These are phyloP conservation scores for Hypena proboscidalis DNA, from an alignment of 2,888 invertebrate species.

Conservation along the genomic window DNA sequence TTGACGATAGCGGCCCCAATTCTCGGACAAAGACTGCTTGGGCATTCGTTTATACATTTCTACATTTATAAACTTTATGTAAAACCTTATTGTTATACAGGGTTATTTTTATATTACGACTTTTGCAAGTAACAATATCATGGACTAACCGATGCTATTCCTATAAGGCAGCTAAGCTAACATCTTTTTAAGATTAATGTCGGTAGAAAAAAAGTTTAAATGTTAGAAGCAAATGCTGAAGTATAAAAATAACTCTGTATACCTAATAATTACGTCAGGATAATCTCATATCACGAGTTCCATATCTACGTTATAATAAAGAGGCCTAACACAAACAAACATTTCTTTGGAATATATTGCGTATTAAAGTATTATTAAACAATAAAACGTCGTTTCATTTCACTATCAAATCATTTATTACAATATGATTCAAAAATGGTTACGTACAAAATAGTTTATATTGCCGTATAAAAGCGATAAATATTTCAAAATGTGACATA, in stretches of 20 bases:
- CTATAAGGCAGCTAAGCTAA: no score
- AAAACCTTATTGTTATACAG: constrained; percentile 21
- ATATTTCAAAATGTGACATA: constrained; percentile 60
- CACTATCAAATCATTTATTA: constrained; percentile 38
- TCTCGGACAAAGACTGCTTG: constrained; percentile 24
- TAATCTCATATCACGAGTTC: constrained; percentile 38
- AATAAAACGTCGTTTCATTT: constrained; percentile 34
- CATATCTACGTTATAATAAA: constrained; percentile 37
- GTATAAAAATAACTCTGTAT: no score
- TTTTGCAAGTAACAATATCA: no score
- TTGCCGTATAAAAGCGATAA: constrained; percentile 53
- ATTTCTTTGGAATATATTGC: constrained; percentile 9
- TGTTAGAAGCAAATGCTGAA: no score
- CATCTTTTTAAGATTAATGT: no score
- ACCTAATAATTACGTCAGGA: no score
- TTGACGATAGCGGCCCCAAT: background rate
- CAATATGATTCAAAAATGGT: constrained; percentile 32
- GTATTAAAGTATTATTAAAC: constrained; percentile 1
- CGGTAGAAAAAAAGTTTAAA: no score
- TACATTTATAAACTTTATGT: constrained; percentile 31
- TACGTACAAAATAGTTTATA: constrained; percentile 46
- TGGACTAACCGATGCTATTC: no score
- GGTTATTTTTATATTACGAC: constrained; percentile 13
- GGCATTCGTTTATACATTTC: constrained; percentile 30
- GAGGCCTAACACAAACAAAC: constrained; percentile 36